Base-by-base conservation (phyloP, 2,888 invertebrate genomes). In the Lacanobia oleracea region DNA sequence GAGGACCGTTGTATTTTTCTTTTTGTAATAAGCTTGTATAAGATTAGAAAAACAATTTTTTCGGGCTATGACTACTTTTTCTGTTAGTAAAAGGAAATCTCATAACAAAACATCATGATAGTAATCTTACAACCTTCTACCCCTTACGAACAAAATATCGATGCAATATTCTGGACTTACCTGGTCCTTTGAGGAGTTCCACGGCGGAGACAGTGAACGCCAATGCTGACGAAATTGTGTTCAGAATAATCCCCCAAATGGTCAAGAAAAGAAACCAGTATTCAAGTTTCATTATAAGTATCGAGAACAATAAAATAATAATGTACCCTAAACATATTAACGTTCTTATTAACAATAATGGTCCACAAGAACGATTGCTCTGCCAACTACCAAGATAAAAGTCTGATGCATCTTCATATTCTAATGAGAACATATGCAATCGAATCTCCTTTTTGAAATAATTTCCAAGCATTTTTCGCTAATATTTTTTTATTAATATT, bases 191-290 rank as follows among this genome's bases (percentile, higher is more conserved):
- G 0, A 86, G 61, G 75, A 86, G 91, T 3, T 88, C 92, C 72
- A 67, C 76, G 8, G 87, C 61, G 14, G 95, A 95, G 9, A 94
- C 87, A 7, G 80, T 81, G 23, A 91, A 88, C 7, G 90, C 94
- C 33, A 93, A 86, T 43, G 89, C 91, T 27, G 93, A 85, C 5
- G 93, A 87, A 0, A 90, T 70, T 8, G 92, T 88, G 53, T 92
- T 94, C 1, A 93, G 79, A 0, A 93, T 0, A 1, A 95, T 71
- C 1, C 95, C 95, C 95, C 95, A 95, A 73, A 94, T 93, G 10
- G 95, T 95, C 81, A 95, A 81, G 65, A 89, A 95, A 75, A 94
- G 91, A n/a, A 89, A 89, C 94, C 94, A 95, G 64, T 80, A 87
- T 0, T 86, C 86, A 0, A 89, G 73, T 0, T 64, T 23, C 0